Evolutionary conservation across 2,113 vertebrate species (phyloP), one percentile per base, ranked within the genome.

Genomic region (Urocitellus parryii): DNA sequence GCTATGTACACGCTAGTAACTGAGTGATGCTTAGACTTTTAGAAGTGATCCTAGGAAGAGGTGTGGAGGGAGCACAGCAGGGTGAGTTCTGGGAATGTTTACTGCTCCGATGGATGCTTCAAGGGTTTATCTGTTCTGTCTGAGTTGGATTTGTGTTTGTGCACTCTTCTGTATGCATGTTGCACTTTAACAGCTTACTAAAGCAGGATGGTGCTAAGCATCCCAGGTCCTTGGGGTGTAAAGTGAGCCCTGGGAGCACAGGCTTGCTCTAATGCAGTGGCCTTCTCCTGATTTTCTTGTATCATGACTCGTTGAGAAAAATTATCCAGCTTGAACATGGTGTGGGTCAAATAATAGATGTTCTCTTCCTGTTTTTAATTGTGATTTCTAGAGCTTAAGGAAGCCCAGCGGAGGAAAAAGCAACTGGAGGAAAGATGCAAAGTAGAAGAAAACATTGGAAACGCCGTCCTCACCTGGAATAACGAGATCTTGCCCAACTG

Each of bases 401-500:
- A 99, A 84, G 99, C 99, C 65, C 99, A 99, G 98, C 99, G 99
- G 97, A 99, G 99, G 92, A 99, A 96, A 96, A 99, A 99, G 96
- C 99, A 99, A 97, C 98, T 99, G 97, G 99, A 99, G 97, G 99
- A 99, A 88, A 98, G 99, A n/a, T 99, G 99, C 95, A 98, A 98
- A 92, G 97, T 99, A 34, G 99, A 99, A 93, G 99, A 99, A 39
- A 99, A 98, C 97, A 99, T 99, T 0, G 99, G 99, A 34, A 99
- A 99, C 0, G 99, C 99, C 0, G 99, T 99, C 81, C 98, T 99
- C 93, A 99, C 98, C 48, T 99, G 99, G 99, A 99, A 99, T 97
- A 99, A 99, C 32, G 99, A 99, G 96, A 99, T 99, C 90, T 78
- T 99, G 72, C 99, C 99, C 1, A 99, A 99, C 98, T 99, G 99